Evolutionary conservation across 2,113 vertebrate species (phyloP), one percentile per base, ranked within the genome.

Genomic region (Cryptotis parvus): DNA sequence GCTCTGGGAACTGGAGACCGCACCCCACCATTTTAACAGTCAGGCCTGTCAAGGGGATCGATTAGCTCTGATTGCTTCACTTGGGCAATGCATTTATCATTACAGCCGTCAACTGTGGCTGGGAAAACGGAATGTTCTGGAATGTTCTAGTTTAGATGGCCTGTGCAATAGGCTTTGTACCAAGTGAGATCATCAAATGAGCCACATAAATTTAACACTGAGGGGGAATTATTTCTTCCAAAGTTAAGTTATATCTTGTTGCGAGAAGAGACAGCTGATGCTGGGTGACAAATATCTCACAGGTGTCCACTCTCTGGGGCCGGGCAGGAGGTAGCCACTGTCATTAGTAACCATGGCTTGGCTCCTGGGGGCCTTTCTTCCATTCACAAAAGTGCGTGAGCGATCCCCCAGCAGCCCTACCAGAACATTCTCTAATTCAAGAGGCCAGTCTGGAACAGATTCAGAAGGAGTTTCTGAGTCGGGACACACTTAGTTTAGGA

Each of bases 131-230:
- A 65, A 39, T 35, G 43, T 74, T 87, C 84, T 45, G 31, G 69
- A 88, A 87, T 49, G 58, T 20, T 45, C 24, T 93, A 43, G 88
- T 75, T 37, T 43, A 66, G 66, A 52, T 33, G 76, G 61, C 39
- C 4, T 14, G 33, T 73, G 20, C 37, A 18, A 8, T 20, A 26
- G 63, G 63, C 63, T 65, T 58, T 18, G 55, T 20, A 58, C 55
- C 55, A 58, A 58, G 55, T 58, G 55, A 58, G 55, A 20, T 83
- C 18, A 66, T 63, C 39, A 76, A 76, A 15, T 27, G 84, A 87
- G 45, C 63, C 77, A 74, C n/a, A 24, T 24, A 65, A 9, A 37
- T 24, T 84, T 55, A 80, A 87, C 3, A 2, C 33, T 11, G 31
- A 74, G 58, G 52, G 70, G 26, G 27, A 33, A 4, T 37, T 41